Evolutionary conservation across 1,140 invertebrate genomes (phyloP), one percentile per base, ranked within the genome.

Genomic region (Leptopilina clavipes): DNA sequence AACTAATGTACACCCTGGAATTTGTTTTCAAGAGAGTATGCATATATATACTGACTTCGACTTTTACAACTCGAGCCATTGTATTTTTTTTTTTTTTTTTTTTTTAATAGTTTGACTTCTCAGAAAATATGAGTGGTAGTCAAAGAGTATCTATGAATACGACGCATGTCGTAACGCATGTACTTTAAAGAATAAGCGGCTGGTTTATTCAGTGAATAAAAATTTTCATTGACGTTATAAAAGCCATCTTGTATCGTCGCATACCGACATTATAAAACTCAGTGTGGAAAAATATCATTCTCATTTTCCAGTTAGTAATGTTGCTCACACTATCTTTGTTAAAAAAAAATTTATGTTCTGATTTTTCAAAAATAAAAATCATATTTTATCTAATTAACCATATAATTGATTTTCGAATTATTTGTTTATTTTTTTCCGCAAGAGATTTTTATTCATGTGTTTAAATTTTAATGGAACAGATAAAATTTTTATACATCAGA

Each of bases 121-220:
- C 44, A n/a, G 44, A 48, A 48, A 48, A 48, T 48, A 48, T 48
- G 44, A n/a, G 12, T 48, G 10, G 44, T n/a, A 48, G 44, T 48
- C 44, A 48, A 31, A 48, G 37, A 48, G 44, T 48, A 48, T 48
- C 44, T 48, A 48, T 48, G 44, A 48, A 48, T 48, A n/a, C 44
- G 44, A 48, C 44, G 44, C 44, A 48, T 48, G n/a, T 48, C 44
- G 44, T 48, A 48, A 48, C 44, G 44, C 44, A 48, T 48, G 44
- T 48, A n/a, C 11, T 48, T 48, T 10, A 48, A 48, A 48, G 44
- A 48, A 48, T 48, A 48, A 48, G 44, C 44, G 44, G 44, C 9
- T 48, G 44, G 12, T 48, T 48, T 48, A 48, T 48, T 48, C 44
- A 48, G 12, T 48, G 44, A 48, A 48, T 48, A 48, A 48, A 48